phyloP scores from a whole-genome alignment of 1,140 invertebrate species.

The Drosophila simulans region DNA sequence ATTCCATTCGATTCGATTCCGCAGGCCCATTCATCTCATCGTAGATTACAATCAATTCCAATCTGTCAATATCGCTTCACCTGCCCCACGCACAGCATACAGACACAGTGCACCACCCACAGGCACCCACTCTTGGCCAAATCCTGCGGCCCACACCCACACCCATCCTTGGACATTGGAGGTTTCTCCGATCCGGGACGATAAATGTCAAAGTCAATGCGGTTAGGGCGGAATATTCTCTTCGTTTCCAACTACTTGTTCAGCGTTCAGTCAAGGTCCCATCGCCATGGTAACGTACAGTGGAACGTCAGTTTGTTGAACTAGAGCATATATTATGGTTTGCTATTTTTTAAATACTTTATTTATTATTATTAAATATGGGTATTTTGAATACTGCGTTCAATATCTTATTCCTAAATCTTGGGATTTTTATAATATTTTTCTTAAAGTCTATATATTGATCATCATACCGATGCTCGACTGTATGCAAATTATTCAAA shows the following conservation, averaged over 20 bases:
- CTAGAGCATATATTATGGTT: no score
- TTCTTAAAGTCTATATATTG: no score
- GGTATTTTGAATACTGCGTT: background rate
- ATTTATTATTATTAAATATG: background rate
- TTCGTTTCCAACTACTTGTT: slow-evolving; percentile 26
- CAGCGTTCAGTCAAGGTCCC: slow-evolving; percentile 51
- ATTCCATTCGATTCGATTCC: slow-evolving; percentile 16
- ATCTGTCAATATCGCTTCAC: slow-evolving; percentile 59
- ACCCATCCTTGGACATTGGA: slow-evolving; percentile 12
- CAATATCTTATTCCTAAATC: no score
- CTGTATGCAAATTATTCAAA: slow-evolving; percentile 31
- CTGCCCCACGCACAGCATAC: slow-evolving; percentile 24
- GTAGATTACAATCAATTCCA: slow-evolving; percentile 61
- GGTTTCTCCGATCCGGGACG: slow-evolving; percentile 17
- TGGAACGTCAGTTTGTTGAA: slow-evolving; percentile 24
- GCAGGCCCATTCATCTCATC: slow-evolving; percentile 44
- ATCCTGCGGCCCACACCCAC: slow-evolving; percentile 1
- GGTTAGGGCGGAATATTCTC: slow-evolving; percentile 48
- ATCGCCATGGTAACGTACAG: slow-evolving; percentile 13
- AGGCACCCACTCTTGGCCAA: slow-evolving; percentile 10
- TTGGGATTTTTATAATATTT: background rate
- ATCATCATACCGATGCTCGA: background rate
- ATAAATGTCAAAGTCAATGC: slow-evolving; percentile 83
- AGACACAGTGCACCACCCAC: background rate
- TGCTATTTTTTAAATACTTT: no score